A percentile compares a stretch with the other conserved stretches of the same genome.
Conservation (phyloP, 2,888 invertebrate genomes). For the Lasioglossum calceatum region DNA sequence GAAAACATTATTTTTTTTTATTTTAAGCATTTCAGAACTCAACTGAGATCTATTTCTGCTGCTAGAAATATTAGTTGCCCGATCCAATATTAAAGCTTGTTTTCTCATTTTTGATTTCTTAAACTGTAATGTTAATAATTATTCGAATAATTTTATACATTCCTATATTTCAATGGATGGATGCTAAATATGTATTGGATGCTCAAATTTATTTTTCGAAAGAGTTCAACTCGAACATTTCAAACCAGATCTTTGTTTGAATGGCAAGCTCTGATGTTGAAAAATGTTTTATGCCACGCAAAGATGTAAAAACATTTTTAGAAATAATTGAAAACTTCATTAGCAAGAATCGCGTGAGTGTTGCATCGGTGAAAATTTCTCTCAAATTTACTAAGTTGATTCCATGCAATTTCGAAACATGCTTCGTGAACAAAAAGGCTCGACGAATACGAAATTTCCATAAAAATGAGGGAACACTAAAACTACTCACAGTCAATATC, state of each 20-base stretch:
- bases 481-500: neutral
- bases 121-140: neutral
- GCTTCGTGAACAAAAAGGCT: slow-evolving; percentile 8
- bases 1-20: neutral
- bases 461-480: slow-evolving; percentile 14
- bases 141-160: neutral
- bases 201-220: neutral
- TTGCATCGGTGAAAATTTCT: neutral
- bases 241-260: neutral
- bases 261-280: neutral
- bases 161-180: no score
- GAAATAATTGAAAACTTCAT: neutral
- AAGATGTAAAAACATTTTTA: neutral
- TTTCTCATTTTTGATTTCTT: no score
- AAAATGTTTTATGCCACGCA: neutral
- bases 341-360: neutral
- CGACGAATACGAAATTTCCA: slow-evolving; percentile 30
- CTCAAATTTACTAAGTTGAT: slow-evolving; percentile 14
- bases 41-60: no score
- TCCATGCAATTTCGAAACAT: slow-evolving; percentile 19
- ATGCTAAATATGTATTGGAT: neutral
- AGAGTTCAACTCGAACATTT: neutral
- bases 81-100: no score
- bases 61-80: no score
- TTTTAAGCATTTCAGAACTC: no score